phyloP scores from a whole-genome alignment of 2,888 invertebrate species.

The Griposia aprilina region DNA sequence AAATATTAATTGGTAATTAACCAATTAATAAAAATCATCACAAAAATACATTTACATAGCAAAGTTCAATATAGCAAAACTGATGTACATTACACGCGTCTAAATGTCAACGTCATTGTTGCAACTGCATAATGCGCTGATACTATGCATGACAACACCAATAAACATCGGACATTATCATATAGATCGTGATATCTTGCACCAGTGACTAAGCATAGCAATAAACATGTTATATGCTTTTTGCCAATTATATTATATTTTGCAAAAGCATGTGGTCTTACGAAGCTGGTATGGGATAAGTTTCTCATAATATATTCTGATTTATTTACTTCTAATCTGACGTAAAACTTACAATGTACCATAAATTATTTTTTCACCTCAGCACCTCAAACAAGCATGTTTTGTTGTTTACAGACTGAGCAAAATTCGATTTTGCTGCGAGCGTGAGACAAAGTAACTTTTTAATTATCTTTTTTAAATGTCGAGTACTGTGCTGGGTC shows the following conservation, averaged over 20 bases:
- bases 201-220: conserved; percentile 31
- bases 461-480: too few relatives aligned
- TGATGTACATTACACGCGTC: conserved; percentile 39
- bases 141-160: conserved; percentile 40
- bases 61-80: conserved; percentile 45
- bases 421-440: too few relatives aligned
- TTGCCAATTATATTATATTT: conserved; percentile 19
- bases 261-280: conserved; percentile 3
- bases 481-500: too few relatives aligned
- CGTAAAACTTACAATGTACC: not conserved
- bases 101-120: conserved; percentile 48
- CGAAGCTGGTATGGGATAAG: conserved; percentile 5
- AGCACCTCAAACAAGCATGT: too few relatives aligned
- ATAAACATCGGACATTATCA: conserved; percentile 45
- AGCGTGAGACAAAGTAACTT: too few relatives aligned
- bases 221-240: conserved; percentile 43
- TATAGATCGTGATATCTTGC: conserved; percentile 47
- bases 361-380: not conserved
- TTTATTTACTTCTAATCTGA: conserved; percentile 1
- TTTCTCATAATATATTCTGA: not conserved
- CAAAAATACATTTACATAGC: conserved; percentile 46
- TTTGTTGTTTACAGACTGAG: too few relatives aligned
- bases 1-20: conserved; percentile 28
- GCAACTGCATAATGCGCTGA: conserved; percentile 48
- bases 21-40: conserved; percentile 43